A percentile compares a stretch with the other conserved stretches of the same genome.
Conservation (phyloP, 2,113 vertebrate genomes). For the Ploceus nigricollis region DNA sequence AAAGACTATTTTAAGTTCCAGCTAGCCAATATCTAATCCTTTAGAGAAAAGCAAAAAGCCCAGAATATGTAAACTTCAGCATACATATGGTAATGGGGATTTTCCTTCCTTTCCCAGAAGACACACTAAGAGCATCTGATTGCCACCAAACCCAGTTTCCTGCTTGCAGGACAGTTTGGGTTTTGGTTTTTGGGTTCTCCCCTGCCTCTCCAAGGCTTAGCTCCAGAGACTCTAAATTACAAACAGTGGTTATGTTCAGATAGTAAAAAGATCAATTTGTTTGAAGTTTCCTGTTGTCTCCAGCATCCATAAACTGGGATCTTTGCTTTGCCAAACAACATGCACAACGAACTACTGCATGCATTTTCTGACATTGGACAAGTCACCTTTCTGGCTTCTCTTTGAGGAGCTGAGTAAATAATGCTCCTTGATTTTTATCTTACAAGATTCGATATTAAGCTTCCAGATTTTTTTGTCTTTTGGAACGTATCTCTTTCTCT, state of each 20-base stretch:
- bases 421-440: background rate
- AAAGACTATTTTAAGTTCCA: background rate
- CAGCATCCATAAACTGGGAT: background rate
- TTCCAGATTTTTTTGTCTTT: background rate
- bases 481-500: background rate
- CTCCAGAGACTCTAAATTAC: background rate
- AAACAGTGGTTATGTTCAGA: background rate
- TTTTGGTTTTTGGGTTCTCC: rapidly evolving
- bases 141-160: background rate
- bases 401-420: background rate
- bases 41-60: background rate
- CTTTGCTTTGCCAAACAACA: background rate
- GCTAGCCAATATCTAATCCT: background rate
- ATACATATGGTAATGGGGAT: background rate
- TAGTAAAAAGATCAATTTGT: background rate
- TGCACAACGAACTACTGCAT: background rate
- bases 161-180: background rate
- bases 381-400: background rate
- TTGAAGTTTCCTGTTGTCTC: background rate
- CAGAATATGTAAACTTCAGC: background rate
- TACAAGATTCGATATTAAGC: background rate
- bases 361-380: background rate
- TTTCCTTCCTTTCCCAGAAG: background rate
- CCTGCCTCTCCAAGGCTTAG: background rate
- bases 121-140: background rate